These are phyloP conservation scores for Kryphioiulus occultus DNA, from an alignment of 2,888 invertebrate genomes.

Conservation along the genomic window DNA sequence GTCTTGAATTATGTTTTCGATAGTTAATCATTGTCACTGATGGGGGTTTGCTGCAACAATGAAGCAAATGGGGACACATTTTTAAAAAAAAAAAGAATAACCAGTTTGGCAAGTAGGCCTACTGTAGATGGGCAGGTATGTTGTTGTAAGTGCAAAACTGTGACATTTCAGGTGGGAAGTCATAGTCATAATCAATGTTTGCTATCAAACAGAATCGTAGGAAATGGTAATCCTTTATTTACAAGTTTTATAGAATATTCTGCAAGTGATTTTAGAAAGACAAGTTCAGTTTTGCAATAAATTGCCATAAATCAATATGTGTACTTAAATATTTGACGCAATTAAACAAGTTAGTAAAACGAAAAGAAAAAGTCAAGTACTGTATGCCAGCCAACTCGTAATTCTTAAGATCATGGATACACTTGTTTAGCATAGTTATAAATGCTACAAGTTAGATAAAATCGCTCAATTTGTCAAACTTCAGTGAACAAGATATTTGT, in stretches of 20 bases:
- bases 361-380: not conserved
- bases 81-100: not conserved
- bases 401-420: not conserved
- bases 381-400: too few species aligned
- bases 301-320: too few species aligned
- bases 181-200: not conserved
- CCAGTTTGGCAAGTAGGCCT: not conserved
- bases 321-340: too few species aligned
- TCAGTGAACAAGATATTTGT: not conserved
- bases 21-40: constrained; percentile 27
- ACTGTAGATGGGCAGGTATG: not conserved
- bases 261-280: too few species aligned
- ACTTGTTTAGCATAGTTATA: not conserved
- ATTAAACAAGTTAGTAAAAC: too few species aligned
- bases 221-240: too few species aligned
- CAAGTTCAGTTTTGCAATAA: too few species aligned
- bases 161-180: not conserved
- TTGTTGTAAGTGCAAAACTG: not conserved
- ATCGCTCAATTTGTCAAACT: not conserved
- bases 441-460: not conserved
- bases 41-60: not conserved
- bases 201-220: too few species aligned
- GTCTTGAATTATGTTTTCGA: not conserved
- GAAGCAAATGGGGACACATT: not conserved
- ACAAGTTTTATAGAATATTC: too few species aligned